Evolutionary conservation across 2,113 vertebrate genomes (phyloP).

Genomic region (Silurus glanis): DNA sequence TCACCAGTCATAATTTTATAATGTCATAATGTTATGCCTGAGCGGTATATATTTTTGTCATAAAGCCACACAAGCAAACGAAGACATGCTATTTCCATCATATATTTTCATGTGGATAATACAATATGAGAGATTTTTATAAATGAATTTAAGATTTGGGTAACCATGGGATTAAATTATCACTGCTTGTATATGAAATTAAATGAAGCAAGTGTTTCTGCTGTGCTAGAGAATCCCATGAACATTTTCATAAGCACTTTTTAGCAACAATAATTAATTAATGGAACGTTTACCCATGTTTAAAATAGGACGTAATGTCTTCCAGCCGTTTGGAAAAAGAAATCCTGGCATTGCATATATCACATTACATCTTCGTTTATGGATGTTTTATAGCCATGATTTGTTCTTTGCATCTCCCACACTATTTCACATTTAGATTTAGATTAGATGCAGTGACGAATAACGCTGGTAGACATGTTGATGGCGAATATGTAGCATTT

Average conservation of each 20-base stretch:
- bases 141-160: conserved; percentile 21
- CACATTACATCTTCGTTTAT: neutral
- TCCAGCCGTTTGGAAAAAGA: neutral
- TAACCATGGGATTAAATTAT: neutral
- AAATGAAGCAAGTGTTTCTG: neutral
- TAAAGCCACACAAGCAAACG: too few species aligned
- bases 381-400: neutral
- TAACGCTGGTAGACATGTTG: conserved; percentile 15
- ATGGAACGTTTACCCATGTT: neutral
- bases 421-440: conserved; percentile 29
- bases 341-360: neutral
- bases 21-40: too few species aligned
- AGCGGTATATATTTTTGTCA: too few species aligned
- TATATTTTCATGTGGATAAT: neutral
- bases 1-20: too few species aligned
- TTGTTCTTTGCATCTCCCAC: conserved; percentile 10
- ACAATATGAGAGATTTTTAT: neutral
- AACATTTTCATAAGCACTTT: conserved; percentile 3
- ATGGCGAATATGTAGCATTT: neutral
- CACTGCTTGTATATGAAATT: conserved; percentile 15
- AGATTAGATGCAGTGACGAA: conserved; percentile 29
- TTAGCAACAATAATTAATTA: neutral
- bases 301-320: neutral
- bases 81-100: too few species aligned
- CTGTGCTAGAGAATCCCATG: neutral